phyloP scores from a whole-genome alignment of 1,140 invertebrate species.

The Drosophila lowei region DNA sequence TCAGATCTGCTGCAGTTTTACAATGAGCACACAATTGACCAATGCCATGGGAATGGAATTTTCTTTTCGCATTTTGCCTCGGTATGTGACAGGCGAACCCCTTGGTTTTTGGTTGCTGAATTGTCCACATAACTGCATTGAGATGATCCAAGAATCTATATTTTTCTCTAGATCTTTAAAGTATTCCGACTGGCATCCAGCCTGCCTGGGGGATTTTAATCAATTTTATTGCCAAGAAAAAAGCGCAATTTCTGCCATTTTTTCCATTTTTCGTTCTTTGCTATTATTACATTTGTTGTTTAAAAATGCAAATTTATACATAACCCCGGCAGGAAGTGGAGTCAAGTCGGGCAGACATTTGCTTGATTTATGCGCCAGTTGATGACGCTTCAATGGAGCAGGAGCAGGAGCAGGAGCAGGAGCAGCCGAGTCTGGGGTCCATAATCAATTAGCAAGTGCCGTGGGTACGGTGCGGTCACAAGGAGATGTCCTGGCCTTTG shows the following conservation, averaged over 20 bases:
- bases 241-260: conserved; percentile 15
- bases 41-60: conserved; percentile 16
- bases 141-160: not conserved
- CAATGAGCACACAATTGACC: conserved; percentile 27
- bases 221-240: conserved; percentile 73
- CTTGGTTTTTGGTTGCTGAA: conserved; percentile 19
- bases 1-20: conserved; percentile 6
- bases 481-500: conserved; percentile 5
- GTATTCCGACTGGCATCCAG: conserved; percentile 21
- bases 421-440: conserved; percentile 11
- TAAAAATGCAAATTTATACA: conserved; percentile 79
- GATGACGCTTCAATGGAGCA: conserved; percentile 70
- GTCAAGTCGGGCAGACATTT: conserved; percentile 46
- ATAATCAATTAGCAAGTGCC: conserved; percentile 71
- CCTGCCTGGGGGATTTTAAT: conserved; percentile 63
- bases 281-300: conserved; percentile 70
- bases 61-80: conserved; percentile 15
- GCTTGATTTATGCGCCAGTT: conserved; percentile 74
- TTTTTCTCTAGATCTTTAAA: conserved; percentile 25
- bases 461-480: conserved; percentile 24
- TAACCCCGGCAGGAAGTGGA: conserved; percentile 39
- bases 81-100: conserved; percentile 10
- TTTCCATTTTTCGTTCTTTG: conserved; percentile 19
- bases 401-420: too few relatives aligned
- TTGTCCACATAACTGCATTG: not conserved